These are phyloP conservation scores for Eumacrocentrus americanus DNA, from an alignment of 2,888 invertebrate species.

Conservation along the genomic window DNA sequence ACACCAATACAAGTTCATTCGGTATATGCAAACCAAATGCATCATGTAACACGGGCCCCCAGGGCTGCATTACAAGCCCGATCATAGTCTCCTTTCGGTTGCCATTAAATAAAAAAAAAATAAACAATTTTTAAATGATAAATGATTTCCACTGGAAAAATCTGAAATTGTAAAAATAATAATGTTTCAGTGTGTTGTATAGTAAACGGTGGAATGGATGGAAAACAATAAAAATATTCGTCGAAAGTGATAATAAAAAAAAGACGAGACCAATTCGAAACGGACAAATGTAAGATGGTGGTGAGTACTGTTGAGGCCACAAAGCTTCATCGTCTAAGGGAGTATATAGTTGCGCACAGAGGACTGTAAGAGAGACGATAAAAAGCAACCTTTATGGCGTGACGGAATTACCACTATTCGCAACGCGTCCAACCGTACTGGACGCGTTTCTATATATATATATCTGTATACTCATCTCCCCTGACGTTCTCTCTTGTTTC, in stretches of 20 bases:
- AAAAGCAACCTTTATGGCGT: conserved; percentile 57
- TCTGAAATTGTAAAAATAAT: not conserved
- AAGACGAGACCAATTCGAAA: conserved; percentile 50
- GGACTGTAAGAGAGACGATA: conserved; percentile 46
- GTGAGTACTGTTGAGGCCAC: not conserved
- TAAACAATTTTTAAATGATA: not conserved
- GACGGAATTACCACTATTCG: conserved; percentile 54
- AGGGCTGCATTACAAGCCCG: conserved; percentile 58
- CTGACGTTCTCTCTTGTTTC: conserved; percentile 36
- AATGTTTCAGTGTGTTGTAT: no score
- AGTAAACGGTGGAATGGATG: not conserved
- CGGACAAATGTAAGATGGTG: conserved; percentile 42
- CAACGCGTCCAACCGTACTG: conserved; percentile 38
- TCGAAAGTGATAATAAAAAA: conserved; percentile 55
- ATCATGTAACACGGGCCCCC: conserved; percentile 57
- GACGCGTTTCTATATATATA: conserved; percentile 19
- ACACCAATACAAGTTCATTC: no score
- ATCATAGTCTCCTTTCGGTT: conserved; percentile 55
- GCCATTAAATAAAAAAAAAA: conserved; percentile 42
- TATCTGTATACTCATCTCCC: conserved; percentile 16
- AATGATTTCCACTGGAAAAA: no score
- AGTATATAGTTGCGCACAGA: conserved; percentile 16
- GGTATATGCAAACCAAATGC: conserved; percentile 54
- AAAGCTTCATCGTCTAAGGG: conserved; percentile 24
- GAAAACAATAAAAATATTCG: conserved; percentile 17